Percentiles rank a stretch among this genome's conserved stretches.
These are phyloP conservation scores for Harpalus rubripes DNA, from an alignment of 2,888 invertebrate species.

Conservation along the genomic window DNA sequence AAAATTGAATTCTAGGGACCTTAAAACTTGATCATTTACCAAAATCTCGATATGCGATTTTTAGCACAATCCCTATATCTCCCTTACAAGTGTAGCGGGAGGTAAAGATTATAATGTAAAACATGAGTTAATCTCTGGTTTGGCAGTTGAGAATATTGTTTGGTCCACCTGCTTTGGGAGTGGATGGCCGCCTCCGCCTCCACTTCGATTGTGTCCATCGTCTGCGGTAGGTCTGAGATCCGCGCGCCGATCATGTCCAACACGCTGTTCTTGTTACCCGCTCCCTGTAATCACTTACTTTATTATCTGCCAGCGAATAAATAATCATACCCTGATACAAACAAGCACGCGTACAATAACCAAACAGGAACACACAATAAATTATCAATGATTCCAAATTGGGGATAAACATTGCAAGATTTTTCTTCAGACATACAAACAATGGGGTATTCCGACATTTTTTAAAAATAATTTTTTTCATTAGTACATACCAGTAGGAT, in stretches of 20 bases:
- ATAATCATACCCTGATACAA: slow-evolving; percentile 45
- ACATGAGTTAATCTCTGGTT: no score
- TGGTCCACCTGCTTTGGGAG: slow-evolving; percentile 32
- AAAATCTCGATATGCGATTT: no score
- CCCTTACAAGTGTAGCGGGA: no score
- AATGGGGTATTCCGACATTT: no score
- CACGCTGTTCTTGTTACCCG: slow-evolving; percentile 58
- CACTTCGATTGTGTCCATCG: slow-evolving; percentile 8
- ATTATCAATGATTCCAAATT: background rate
- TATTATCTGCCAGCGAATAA: slow-evolving; percentile 66
- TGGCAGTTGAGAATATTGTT: background rate
- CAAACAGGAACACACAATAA: background rate
- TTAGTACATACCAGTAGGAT: no score
- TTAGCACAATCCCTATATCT: no score
- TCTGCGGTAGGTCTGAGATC: slow-evolving; percentile 61
- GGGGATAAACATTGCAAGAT: background rate
- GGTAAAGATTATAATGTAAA: no score
- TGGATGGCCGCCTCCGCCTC: slow-evolving; percentile 15
- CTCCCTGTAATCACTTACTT: slow-evolving; percentile 66
- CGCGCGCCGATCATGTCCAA: slow-evolving; percentile 62
- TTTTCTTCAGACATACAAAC: no score
- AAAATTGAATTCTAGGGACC: no score
- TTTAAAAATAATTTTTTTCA: no score
- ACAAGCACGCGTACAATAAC: background rate
- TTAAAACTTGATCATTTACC: no score